Evolutionary conservation across 2,113 vertebrate genomes (phyloP), one percentile per base, ranked within the genome.

Genomic region (Siniperca knerii): DNA sequence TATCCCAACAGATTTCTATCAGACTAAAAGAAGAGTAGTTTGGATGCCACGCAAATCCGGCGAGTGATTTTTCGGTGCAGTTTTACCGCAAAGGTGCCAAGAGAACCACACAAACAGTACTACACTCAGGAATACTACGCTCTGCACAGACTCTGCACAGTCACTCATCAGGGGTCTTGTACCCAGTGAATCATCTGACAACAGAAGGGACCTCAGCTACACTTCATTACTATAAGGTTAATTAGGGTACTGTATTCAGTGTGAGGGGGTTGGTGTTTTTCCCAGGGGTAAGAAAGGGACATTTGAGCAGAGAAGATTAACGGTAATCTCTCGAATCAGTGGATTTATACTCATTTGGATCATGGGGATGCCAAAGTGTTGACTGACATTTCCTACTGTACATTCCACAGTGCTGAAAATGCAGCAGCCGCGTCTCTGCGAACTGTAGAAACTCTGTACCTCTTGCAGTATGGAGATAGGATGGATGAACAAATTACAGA

Each of bases 1-100:
- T 68, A 48, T 84, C 57, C 82, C 72, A 7, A 80, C 94, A 99
- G 98, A 99, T 87, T 99, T 97, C 95, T 99, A 98, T 88, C 95
- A 95, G 87, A 89, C 96, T 54, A 99, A 98, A 89, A 78, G 95
- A 77, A 95, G 96, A 90, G 89, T 95, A 0, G 67, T 96, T 64
- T 90, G 79, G 74, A 91, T 86, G 70, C 90, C 94, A 0, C 91
- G 89, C 78, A 97, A 96, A 93, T 96, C 97, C 52, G 96, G 91
- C 68, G 96, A 95, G 35, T 99, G 92, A 98, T 25, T 2, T 0
- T 0, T 2, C 1, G 1, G 21, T 25, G 8, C 55, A 15, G 55
- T 58, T 77, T 21, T 15, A 2, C 44, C 33, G 40, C 35, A 25
- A 65, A 37, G 20, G 72, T 70, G 71, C 68, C 83, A 77, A 18